Evolutionary conservation across 2,888 invertebrate species (phyloP).

Genomic region (Ichneumon xanthorius): DNA sequence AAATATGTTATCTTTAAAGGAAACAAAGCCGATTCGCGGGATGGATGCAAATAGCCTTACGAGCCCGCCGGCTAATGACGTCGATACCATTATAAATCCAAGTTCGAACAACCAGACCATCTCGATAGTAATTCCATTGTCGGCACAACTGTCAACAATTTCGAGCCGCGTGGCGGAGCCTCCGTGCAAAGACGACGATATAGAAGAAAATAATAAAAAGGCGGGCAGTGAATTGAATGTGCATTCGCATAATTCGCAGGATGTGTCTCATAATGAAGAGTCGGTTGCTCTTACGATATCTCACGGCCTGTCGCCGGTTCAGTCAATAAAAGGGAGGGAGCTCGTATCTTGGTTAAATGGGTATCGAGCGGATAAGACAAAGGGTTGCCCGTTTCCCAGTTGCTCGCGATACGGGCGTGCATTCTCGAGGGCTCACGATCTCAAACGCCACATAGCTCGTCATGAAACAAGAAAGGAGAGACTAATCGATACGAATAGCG

Average conservation of each 20-base stretch:
- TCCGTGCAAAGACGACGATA: slow-evolving; percentile 70
- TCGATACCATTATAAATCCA: slow-evolving; percentile 80
- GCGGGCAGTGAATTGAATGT: slow-evolving; percentile 14
- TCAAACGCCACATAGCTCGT: slow-evolving; percentile 82
- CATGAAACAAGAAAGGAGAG: slow-evolving; percentile 79
- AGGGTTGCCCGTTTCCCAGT: slow-evolving; percentile 82
- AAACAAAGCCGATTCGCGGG: slow-evolving; percentile 70
- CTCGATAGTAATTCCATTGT: slow-evolving; percentile 82
- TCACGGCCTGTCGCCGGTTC: not conserved
- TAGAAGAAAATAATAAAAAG: slow-evolving; percentile 64
- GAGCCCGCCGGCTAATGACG: slow-evolving; percentile 79
- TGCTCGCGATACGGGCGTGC: slow-evolving; percentile 82
- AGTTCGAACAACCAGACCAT: slow-evolving; percentile 74
- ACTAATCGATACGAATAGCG: not conserved
- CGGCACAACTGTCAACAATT: slow-evolving; percentile 79
- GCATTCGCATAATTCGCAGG: slow-evolving; percentile 7
- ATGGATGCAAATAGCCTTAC: slow-evolving; percentile 75
- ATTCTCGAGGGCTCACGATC: slow-evolving; percentile 82
- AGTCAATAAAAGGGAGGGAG: slow-evolving; percentile 2
- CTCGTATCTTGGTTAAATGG: not conserved
- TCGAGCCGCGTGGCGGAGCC: slow-evolving; percentile 71
- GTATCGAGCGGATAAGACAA: slow-evolving; percentile 77
- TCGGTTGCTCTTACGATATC: slow-evolving; percentile 13
- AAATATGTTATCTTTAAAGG: slow-evolving; percentile 26
- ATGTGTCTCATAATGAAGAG: not conserved